These are phyloP conservation scores for Microctonus hyperodae DNA, from an alignment of 2,888 invertebrate species.

Conservation along the genomic window DNA sequence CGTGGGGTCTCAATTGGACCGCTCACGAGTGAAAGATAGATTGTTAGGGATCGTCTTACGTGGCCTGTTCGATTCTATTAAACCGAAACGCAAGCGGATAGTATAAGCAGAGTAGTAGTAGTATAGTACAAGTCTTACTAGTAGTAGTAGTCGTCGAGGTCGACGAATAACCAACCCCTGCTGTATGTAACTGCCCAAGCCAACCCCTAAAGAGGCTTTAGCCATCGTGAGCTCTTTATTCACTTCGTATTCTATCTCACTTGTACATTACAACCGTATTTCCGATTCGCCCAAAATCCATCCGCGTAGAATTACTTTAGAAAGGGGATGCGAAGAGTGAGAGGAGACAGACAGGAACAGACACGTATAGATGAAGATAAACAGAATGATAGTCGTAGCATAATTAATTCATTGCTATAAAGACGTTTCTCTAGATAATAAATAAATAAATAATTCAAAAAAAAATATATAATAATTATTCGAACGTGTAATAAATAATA, in stretches of 20 bases:
- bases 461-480: neutral
- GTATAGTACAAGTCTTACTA: conserved; percentile 9
- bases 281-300: conserved; percentile 19
- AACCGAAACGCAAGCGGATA: conserved; percentile 41
- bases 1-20: conserved; percentile 54
- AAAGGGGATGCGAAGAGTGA: neutral
- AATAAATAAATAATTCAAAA: neutral
- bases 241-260: conserved; percentile 20
- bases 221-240: conserved; percentile 29
- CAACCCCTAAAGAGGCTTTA: conserved; percentile 42
- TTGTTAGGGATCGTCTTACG: conserved; percentile 60
- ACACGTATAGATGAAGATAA: neutral
- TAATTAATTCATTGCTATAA: conserved; percentile 17
- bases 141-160: conserved; percentile 14
- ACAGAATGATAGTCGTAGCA: conserved; percentile 1
- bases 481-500: neutral
- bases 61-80: conserved; percentile 60
- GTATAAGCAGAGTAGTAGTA: neutral
- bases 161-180: conserved; percentile 30
- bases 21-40: conserved; percentile 57
- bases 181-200: conserved; percentile 29
- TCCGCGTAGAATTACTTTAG: conserved; percentile 5
- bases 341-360: too few relatives aligned
- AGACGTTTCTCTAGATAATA: neutral
- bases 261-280: conserved; percentile 10